Conservation (phyloP, 2,797 vertebrate species). For the Helicolenus hilgendorfi region DNA sequence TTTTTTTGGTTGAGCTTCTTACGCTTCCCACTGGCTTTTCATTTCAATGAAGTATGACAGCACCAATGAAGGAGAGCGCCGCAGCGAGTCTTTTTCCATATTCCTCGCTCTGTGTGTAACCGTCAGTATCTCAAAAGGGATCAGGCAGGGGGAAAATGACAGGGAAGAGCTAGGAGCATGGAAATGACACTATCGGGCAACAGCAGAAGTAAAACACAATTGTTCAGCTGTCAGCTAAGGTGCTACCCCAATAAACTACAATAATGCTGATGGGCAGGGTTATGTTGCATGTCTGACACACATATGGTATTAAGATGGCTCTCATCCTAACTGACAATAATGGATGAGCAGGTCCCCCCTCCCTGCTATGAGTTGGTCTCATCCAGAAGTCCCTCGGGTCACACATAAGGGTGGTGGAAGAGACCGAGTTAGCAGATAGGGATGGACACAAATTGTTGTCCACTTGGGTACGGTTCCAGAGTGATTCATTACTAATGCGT, state of each 20-base stretch:
- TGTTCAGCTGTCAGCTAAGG: constrained; percentile 69
- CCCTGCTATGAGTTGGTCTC: neutral
- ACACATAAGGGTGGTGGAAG: constrained; percentile 26
- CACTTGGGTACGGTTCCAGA: constrained; percentile 64
- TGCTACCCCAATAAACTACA: constrained; percentile 52
- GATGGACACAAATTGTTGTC: constrained; percentile 74
- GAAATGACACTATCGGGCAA: constrained; percentile 68
- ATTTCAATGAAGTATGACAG: constrained; percentile 80
- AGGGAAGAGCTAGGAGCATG: constrained; percentile 65
- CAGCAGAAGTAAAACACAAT: constrained; percentile 68
- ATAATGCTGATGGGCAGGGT: constrained; percentile 71
- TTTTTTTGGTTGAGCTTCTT: constrained; percentile 9
- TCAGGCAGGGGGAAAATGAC: constrained; percentile 74
- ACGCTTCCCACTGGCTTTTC: constrained; percentile 58
- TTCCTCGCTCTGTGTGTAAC: constrained; percentile 45
- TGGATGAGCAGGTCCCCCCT: neutral
- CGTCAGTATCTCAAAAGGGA: constrained; percentile 74
- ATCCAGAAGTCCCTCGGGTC: constrained; percentile 38
- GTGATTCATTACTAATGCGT: constrained; percentile 72
- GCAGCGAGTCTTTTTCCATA: constrained; percentile 59
- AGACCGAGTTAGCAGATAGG: constrained; percentile 34
- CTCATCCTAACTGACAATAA: constrained; percentile 33
- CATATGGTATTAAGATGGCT: constrained; percentile 37
- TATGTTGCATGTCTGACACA: constrained; percentile 52
- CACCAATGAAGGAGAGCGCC: constrained; percentile 55